These are phyloP conservation scores for Gallinago jamesoni DNA, from an alignment of 2,113 vertebrate species.

Conservation along the genomic window DNA sequence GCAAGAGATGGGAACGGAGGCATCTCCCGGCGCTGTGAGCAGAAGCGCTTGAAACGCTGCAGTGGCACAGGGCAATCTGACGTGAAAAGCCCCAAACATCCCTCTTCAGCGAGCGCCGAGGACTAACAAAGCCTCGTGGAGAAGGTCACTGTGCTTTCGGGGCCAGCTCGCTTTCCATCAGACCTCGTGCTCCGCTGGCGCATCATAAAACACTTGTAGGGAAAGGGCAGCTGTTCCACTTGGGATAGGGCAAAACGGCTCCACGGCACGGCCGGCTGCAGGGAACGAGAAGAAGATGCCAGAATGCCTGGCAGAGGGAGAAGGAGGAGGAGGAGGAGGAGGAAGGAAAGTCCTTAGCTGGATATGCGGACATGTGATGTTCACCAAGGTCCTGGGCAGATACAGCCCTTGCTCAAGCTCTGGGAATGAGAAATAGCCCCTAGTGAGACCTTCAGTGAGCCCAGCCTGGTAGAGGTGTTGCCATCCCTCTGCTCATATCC, in stretches of 20 bases:
- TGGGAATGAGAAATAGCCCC: not conserved
- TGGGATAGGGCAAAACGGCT: not conserved
- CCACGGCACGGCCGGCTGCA: fast-evolving
- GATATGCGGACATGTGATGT: fast-evolving
- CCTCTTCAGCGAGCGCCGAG: not conserved
- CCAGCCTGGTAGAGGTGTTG: fast-evolving
- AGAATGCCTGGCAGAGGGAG: not conserved
- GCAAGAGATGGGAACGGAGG: not conserved
- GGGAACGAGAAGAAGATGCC: not conserved
- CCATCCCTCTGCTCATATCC: not conserved
- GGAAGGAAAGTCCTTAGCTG: not conserved
- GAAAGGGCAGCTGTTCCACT: not conserved
- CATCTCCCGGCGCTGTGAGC: not conserved
- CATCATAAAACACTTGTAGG: not conserved
- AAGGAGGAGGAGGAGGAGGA: not conserved
- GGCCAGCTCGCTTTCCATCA: not conserved
- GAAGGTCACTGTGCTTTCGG: not conserved
- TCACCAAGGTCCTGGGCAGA: not conserved
- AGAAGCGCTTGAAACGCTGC: not conserved
- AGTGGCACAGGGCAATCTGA: not conserved
- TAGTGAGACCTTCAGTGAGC: fast-evolving
- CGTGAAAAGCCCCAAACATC: fast-evolving
- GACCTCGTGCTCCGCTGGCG: fast-evolving
- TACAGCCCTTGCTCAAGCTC: not conserved
- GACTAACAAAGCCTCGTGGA: not conserved